phyloP scores from a whole-genome alignment of 2,888 invertebrate genomes.

The Mechanitis mazaeus region DNA sequence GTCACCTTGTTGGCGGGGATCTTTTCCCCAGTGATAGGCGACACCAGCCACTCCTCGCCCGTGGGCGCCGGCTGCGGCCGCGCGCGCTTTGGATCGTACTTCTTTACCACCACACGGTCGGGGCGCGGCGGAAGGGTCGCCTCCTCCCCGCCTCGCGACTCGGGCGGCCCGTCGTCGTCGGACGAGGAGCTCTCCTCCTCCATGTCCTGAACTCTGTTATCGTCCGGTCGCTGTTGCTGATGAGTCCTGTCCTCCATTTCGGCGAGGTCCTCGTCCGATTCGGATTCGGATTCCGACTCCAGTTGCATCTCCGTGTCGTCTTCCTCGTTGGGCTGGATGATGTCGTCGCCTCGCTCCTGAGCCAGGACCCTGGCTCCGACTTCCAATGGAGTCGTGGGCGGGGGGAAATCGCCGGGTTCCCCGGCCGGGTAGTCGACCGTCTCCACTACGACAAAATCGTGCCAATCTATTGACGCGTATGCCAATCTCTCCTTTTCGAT shows the following conservation, averaged over 20 bases:
- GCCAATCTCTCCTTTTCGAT: slow-evolving; percentile 95
- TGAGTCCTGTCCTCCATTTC: slow-evolving; percentile 80
- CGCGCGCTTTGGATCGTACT: slow-evolving; percentile 92
- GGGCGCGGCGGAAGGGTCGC: slow-evolving; percentile 90
- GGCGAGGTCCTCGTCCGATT: slow-evolving; percentile 71
- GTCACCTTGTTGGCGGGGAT: slow-evolving; percentile 98
- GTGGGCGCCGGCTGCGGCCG: slow-evolving; percentile 78
- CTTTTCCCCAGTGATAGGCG: slow-evolving; percentile 98
- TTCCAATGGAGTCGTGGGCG: slow-evolving; percentile 97
- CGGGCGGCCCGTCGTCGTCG: slow-evolving; percentile 63
- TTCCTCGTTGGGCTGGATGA: slow-evolving; percentile 62
- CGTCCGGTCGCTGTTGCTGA: slow-evolving; percentile 61
- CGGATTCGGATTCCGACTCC: slow-evolving; percentile 86
- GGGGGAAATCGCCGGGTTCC: slow-evolving; percentile 96
- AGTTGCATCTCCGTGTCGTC: slow-evolving; percentile 93
- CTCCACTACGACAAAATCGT: slow-evolving; percentile 99
- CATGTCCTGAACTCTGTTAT: slow-evolving; percentile 88
- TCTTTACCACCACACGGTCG: slow-evolving; percentile 96
- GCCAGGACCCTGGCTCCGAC: slow-evolving; percentile 96
- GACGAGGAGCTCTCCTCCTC: slow-evolving; percentile 88
- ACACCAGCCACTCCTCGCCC: slow-evolving; percentile 93
- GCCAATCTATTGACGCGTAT: slow-evolving; percentile 99
- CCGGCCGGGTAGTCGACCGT: slow-evolving; percentile 99
- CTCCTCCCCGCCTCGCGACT: slow-evolving; percentile 57
- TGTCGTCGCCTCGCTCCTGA: slow-evolving; percentile 85